phyloP scores from a whole-genome alignment of 2,797 vertebrate species.

The Bovichtus variegatus region DNA sequence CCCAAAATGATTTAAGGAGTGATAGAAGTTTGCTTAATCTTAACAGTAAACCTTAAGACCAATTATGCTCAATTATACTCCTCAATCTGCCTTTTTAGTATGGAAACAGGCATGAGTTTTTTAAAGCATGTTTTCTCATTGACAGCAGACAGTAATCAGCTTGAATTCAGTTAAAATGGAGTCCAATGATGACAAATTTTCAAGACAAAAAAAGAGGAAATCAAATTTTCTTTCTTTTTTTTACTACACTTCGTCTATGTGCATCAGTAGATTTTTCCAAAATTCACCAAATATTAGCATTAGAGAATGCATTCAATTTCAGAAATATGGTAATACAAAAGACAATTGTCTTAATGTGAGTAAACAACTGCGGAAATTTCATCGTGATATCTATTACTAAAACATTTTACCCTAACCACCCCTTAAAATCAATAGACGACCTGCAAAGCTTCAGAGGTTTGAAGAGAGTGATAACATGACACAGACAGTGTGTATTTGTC shows the following conservation, averaged over 20 bases:
- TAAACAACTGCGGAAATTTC: too few species aligned
- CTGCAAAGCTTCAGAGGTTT: constrained; percentile 2
- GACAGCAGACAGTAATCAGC: constrained; percentile 20
- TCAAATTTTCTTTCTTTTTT: too few species aligned
- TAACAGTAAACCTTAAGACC: not conserved
- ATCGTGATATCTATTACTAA: too few species aligned
- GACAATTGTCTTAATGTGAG: too few species aligned
- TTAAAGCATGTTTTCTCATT: constrained; percentile 32
- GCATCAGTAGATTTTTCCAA: too few species aligned
- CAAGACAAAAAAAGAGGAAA: constrained; percentile 34
- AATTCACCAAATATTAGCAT: too few species aligned
- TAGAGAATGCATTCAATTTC: too few species aligned
- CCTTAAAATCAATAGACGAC: constrained; percentile 10
- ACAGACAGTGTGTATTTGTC: not conserved
- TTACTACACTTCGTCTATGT: too few species aligned
- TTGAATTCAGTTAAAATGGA: constrained; percentile 10
- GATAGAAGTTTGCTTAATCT: constrained; percentile 3
- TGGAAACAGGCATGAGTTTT: not conserved
- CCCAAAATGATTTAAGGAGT: constrained; percentile 8
- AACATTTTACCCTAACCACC: too few species aligned
- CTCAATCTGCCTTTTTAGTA: not conserved
- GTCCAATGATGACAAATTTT: constrained; percentile 24
- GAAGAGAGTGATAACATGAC: not conserved
- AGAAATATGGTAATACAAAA: too few species aligned
- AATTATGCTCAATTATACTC: not conserved